These are phyloP conservation scores for Perca schrenkii DNA, from an alignment of 2,113 vertebrate species.

Conservation along the genomic window DNA sequence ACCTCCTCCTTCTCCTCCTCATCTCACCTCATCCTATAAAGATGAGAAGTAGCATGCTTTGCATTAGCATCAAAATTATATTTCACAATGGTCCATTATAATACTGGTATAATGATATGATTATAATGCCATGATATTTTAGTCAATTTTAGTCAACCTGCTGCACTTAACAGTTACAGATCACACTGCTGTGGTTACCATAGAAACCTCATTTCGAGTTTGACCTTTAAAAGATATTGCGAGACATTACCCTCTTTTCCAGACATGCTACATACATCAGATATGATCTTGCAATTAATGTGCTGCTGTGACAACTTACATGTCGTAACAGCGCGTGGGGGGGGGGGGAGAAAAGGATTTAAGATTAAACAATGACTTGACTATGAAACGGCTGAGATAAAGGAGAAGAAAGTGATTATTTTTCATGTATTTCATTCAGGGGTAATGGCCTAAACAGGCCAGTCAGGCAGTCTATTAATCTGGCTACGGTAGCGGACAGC, in stretches of 20 bases:
- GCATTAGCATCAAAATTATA: conserved; percentile 5
- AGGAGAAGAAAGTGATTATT: conserved; percentile 43
- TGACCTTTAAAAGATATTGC: conserved; percentile 53
- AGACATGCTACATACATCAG: conserved; percentile 15
- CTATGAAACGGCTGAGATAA: conserved; percentile 22
- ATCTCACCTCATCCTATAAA: conserved; percentile 3
- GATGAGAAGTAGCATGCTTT: background rate
- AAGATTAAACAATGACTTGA: conserved; percentile 28
- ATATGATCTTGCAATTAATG: conserved; percentile 17
- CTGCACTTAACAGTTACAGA: conserved; percentile 28
- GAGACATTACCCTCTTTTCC: conserved; percentile 31
- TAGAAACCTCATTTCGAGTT: conserved; percentile 23
- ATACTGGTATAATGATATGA: conserved; percentile 3
- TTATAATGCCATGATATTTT: conserved; percentile 12
- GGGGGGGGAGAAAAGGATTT: too few relatives aligned
- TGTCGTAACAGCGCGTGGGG: background rate
- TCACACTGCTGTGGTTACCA: conserved; percentile 23
- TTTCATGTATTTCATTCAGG: conserved; percentile 39
- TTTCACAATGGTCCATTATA: background rate
- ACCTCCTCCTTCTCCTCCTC: conserved; percentile 10
- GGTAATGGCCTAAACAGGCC: conserved; percentile 42
- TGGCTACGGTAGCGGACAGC: conserved; percentile 20
- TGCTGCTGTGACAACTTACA: conserved; percentile 24
- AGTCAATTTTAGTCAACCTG: conserved; percentile 17
- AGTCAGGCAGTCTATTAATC: conserved; percentile 56